Base-by-base conservation (phyloP, 2,797 vertebrate species). In the Euphonia xanthogaster region DNA sequence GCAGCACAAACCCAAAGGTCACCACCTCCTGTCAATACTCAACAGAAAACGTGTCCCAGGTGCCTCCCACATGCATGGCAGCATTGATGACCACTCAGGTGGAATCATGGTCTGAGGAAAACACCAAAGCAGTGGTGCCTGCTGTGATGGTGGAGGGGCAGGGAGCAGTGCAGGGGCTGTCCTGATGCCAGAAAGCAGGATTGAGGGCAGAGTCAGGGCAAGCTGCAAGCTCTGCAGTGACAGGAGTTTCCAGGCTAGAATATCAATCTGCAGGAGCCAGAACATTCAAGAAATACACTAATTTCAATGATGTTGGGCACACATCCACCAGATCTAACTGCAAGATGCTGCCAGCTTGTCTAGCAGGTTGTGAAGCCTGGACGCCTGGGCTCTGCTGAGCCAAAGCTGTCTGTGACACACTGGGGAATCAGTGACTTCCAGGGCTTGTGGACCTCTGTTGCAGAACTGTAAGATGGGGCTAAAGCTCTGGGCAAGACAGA, bases 1-100 rank as follows among this genome's bases (percentile, higher is more conserved):
- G 17, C 53, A 86, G 75, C 63, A 62, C 88, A 93, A 96, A 94
- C 81, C 84, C 2, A 12, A 65, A 86, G 51, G 82, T 91, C 30
- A 7, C 20, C 62, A 55, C 42, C 54, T 92, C 42, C 79, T 2
- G 14, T 50, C 24, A 33, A 53, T 20, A 51, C 21, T 33, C 61
- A 61, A 61, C 33, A 90, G 55, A 58, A 88, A 65, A 73, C 1
- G 0, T 25, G 39, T 39, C 14, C 57, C 31, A 30, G 22, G 18
- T 6, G 18, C 25, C 40, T 81, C 54, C 17, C 37, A 45, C 35
- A 28, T 3, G 30, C 82, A 48, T 10, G 48, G 19, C 73, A 48
- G 47, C 23, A 57, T 62, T 65, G 83, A 31, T 31, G 31, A 33
- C 2, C 7, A 57, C 65, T 53, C 60, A 44, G 14, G 3, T 17